A percentile compares a stretch with the other conserved stretches of the same genome.
Evolutionary conservation across 2,888 invertebrate species (phyloP).

Genomic region (Agrochola litura): DNA sequence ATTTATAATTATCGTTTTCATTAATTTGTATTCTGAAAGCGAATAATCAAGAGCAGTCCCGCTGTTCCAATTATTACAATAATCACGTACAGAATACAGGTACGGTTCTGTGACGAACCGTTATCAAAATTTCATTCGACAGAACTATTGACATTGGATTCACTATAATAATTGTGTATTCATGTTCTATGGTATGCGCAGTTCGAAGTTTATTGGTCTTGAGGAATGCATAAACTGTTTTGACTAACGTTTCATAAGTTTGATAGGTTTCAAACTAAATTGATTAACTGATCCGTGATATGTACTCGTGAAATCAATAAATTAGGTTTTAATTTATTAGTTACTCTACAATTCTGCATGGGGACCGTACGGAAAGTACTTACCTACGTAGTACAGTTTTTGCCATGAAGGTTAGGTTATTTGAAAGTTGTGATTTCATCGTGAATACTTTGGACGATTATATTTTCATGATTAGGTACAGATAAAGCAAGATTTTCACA

Average conservation of each 20-base stretch:
- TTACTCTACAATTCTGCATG: not conserved
- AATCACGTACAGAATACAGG: constrained; percentile 69
- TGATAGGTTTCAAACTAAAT: not conserved
- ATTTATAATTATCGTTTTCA: constrained; percentile 64
- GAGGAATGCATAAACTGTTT: constrained; percentile 22
- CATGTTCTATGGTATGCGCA: constrained; percentile 31
- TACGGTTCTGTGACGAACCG: constrained; percentile 57
- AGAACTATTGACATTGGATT: constrained; percentile 48
- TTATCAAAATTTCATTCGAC: constrained; percentile 67
- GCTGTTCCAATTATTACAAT: constrained; percentile 70
- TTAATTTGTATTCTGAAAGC: constrained; percentile 64
- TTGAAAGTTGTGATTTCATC: not conserved
- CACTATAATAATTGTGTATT: constrained; percentile 51
- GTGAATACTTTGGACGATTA: not conserved
- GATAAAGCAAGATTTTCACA: not conserved
- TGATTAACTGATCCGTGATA: no score
- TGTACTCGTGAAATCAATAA: not conserved
- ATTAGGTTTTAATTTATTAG: not conserved
- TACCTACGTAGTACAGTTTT: not conserved
- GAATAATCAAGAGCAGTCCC: constrained; percentile 65
- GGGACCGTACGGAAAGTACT: not conserved
- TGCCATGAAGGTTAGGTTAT: not conserved
- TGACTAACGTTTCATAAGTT: not conserved
- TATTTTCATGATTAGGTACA: not conserved
- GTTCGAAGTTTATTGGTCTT: constrained; percentile 18